Evolutionary conservation across 2,113 vertebrate species (phyloP).

Genomic region (Catharus minimus): DNA sequence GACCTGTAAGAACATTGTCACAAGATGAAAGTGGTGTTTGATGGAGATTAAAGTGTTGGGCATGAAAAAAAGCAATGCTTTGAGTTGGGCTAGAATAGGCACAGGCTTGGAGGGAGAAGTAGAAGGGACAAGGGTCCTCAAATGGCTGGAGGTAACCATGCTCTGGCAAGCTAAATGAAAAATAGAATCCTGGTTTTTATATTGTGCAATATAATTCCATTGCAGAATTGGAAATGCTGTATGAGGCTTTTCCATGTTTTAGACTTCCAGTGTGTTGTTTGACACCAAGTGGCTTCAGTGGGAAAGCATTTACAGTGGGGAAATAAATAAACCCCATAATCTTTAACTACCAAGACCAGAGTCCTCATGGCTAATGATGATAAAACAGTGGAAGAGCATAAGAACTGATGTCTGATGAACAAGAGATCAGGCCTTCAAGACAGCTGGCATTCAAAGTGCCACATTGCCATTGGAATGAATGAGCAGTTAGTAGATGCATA

Average conservation of each 20-base stretch:
- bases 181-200: neutral
- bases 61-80: neutral
- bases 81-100: neutral
- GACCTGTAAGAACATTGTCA: neutral
- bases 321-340: neutral
- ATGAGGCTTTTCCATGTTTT: neutral
- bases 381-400: neutral
- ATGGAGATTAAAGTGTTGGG: neutral
- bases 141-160: neutral
- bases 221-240: neutral
- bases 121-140: neutral
- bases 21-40: constrained; percentile 10
- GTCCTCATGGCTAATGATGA: neutral
- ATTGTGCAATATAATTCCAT: neutral
- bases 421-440: neutral
- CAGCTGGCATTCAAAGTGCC: neutral
- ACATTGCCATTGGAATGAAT: rapidly evolving
- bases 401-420: neutral
- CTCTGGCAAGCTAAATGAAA: neutral
- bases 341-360: neutral
- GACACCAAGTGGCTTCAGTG: neutral
- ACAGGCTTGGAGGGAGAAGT: neutral
- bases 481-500: neutral
- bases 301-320: neutral
- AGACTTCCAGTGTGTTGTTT: neutral